A percentile compares a stretch with the other conserved stretches of the same genome.
Evolutionary conservation across 2,888 invertebrate species (phyloP).

Genomic region (Hypena proboscidalis): DNA sequence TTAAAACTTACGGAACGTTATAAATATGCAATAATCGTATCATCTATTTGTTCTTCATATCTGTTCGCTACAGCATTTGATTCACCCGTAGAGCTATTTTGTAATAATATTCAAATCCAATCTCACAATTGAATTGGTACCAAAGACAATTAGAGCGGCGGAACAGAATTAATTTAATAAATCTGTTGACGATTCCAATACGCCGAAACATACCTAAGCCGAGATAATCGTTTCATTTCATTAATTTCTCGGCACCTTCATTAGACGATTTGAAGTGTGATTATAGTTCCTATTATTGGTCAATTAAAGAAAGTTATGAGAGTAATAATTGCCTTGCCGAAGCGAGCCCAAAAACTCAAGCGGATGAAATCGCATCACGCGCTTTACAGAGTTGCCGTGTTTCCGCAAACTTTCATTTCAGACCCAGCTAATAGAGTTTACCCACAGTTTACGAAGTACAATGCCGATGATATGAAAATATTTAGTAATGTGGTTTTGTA

Average conservation of each 20-base stretch:
- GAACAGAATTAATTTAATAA: conserved; percentile 57
- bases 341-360: no score
- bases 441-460: no score
- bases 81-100: conserved; percentile 30
- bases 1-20: no score
- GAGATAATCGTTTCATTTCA: conserved; percentile 49
- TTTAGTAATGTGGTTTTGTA: no score
- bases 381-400: no score
- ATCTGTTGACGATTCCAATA: conserved; percentile 54
- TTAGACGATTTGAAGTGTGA: conserved; percentile 28
- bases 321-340: no score
- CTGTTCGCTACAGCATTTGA: conserved; percentile 11
- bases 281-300: conserved; percentile 28
- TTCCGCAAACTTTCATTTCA: no score
- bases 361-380: no score
- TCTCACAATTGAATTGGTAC: conserved; percentile 55
- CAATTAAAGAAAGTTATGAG: conserved; percentile 34
- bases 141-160: conserved; percentile 58
- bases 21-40: conserved; percentile 12
- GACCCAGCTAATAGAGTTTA: no score
- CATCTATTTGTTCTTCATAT: conserved; percentile 13
- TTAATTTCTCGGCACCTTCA: conserved; percentile 42
- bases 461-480: no score
- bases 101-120: conserved; percentile 52
- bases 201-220: conserved; percentile 41